Evolutionary conservation across 2,797 vertebrate genomes (phyloP).

Genomic region (Dendrocincla fuliginosa): DNA sequence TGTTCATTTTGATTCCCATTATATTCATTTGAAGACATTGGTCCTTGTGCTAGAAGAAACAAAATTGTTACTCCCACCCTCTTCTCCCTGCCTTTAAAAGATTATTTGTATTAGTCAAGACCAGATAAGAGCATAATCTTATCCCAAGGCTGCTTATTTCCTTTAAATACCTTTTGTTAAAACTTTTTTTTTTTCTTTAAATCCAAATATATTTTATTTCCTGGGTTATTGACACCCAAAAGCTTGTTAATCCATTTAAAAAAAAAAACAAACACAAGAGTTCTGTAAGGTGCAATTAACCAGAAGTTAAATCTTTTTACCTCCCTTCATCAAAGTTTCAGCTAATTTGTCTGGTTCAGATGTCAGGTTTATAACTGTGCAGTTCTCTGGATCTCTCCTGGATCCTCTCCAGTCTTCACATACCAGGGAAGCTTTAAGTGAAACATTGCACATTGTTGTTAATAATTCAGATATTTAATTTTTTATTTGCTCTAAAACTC

Average conservation of each 20-base stretch:
- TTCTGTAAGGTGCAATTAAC: background rate
- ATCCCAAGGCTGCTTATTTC: background rate
- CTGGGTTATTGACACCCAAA: background rate
- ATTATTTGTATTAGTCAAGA: background rate
- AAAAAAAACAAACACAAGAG: background rate
- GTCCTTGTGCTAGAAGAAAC: background rate
- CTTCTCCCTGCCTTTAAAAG: background rate
- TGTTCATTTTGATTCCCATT: background rate
- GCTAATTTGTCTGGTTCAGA: background rate
- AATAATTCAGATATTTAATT: constrained; percentile 42
- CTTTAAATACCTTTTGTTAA: background rate
- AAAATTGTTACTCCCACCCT: background rate
- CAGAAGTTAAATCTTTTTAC: background rate
- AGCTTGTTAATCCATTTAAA: background rate
- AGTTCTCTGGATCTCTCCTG: constrained; percentile 26
- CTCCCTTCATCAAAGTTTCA: background rate
- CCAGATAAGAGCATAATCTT: background rate
- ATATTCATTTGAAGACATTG: background rate
- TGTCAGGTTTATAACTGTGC: background rate
- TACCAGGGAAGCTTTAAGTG: background rate
- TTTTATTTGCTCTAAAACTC: constrained; percentile 9
- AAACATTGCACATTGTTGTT: constrained; percentile 13
- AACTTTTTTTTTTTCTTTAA: background rate
- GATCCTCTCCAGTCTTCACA: constrained; percentile 4
- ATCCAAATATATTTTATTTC: background rate